Percentiles rank a stretch among this genome's conserved stretches.
phyloP scores from a whole-genome alignment of 2,797 vertebrate species.

The Pogonophryne albipinna region DNA sequence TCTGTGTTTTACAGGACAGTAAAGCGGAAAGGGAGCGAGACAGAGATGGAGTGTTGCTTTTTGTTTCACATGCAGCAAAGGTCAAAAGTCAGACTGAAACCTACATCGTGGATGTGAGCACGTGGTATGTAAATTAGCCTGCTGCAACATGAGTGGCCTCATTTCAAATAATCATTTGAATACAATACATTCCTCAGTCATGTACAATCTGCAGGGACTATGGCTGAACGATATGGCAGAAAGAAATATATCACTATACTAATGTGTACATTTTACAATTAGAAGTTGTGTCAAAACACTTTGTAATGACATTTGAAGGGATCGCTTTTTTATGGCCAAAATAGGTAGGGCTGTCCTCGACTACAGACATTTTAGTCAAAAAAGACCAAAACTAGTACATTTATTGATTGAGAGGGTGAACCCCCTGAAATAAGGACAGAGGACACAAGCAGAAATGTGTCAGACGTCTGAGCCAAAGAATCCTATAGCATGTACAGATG shows the following conservation, averaged over 20 bases:
- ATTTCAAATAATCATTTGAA: background rate
- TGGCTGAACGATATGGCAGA: background rate
- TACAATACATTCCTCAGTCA: background rate
- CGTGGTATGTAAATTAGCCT: conserved; percentile 37
- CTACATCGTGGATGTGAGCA: conserved; percentile 18
- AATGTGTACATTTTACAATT: background rate
- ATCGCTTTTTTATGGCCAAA: background rate
- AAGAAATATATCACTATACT: background rate
- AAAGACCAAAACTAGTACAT: background rate
- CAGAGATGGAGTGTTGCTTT: conserved; percentile 26
- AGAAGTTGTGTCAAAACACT: background rate
- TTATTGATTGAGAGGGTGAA: background rate
- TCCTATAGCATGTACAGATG: background rate
- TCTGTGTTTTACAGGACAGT: conserved; percentile 34
- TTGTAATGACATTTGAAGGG: conserved; percentile 9
- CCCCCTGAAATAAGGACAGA: background rate
- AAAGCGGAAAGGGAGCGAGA: conserved; percentile 36
- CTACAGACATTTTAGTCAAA: background rate
- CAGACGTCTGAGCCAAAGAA: background rate
- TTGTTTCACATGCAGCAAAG: conserved; percentile 49
- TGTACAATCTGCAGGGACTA: background rate
- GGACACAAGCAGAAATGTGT: background rate
- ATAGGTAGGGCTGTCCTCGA: background rate
- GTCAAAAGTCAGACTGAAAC: conserved; percentile 53
- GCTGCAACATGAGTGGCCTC: conserved; percentile 3